phyloP scores from a whole-genome alignment of 2,888 invertebrate genomes.

The Polymixis flavicincta region DNA sequence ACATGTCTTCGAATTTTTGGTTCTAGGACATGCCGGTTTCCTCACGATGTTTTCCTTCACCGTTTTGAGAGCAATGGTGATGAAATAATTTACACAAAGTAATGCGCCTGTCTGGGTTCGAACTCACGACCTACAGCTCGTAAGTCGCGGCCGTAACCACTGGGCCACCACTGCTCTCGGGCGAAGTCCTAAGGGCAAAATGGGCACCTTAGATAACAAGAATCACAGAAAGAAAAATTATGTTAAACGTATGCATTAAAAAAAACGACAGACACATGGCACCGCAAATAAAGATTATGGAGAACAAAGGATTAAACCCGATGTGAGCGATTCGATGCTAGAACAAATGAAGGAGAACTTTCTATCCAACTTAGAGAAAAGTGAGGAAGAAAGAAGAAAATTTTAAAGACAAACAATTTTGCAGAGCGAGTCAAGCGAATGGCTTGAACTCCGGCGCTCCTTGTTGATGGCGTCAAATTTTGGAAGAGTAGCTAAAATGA shows the following conservation, averaged over 20 bases:
- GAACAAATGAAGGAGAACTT: slow-evolving; percentile 4
- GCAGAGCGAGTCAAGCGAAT: slow-evolving; percentile 24
- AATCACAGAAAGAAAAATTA: slow-evolving; percentile 1
- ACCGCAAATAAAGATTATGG: slow-evolving; percentile 18
- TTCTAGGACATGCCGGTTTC: no score
- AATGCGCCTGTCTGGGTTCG: no score
- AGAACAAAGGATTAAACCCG: background rate
- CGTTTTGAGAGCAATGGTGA: no score
- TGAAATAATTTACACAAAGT: no score
- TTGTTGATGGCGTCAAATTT: slow-evolving; percentile 34
- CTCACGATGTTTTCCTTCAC: no score
- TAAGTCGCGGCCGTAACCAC: no score
- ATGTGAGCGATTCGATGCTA: slow-evolving; percentile 1
- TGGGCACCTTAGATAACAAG: no score
- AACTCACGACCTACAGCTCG: no score
- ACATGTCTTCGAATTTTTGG: no score
- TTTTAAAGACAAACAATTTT: slow-evolving; percentile 21
- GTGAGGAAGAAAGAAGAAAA: slow-evolving; percentile 14
- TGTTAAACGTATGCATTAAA: background rate
- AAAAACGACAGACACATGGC: background rate
- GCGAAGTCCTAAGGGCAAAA: no score
- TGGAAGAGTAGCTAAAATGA: slow-evolving; percentile 25
- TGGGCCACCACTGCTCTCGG: no score
- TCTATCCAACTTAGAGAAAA: slow-evolving; percentile 11
- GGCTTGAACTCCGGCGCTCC: slow-evolving; percentile 22